These are phyloP conservation scores for Phalera bucephala DNA, from an alignment of 2,888 invertebrate species.

Conservation along the genomic window DNA sequence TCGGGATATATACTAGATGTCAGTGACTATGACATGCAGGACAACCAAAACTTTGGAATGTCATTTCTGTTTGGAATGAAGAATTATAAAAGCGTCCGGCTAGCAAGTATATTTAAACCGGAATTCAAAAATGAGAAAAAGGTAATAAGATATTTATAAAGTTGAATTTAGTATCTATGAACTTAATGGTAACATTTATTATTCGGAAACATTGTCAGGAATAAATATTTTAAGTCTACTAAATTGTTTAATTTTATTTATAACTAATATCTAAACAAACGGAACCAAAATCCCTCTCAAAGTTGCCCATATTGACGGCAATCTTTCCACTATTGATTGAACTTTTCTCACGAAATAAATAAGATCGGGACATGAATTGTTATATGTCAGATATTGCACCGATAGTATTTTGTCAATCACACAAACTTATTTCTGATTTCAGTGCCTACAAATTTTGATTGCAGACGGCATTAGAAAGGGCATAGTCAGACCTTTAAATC, in stretches of 20 bases:
- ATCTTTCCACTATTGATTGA: too few species aligned
- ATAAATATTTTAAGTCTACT: too few species aligned
- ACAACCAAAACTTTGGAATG: constrained; percentile 10
- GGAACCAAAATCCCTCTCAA: too few species aligned
- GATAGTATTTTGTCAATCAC: too few species aligned
- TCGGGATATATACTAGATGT: constrained; percentile 6
- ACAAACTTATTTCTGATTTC: constrained; percentile 24
- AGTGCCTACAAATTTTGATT: constrained; percentile 77
- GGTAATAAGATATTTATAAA: neutral
- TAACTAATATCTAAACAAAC: too few species aligned
- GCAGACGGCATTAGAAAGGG: constrained; percentile 85
- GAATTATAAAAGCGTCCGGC: neutral
- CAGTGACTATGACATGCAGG: constrained; percentile 4
- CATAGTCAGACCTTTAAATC: constrained; percentile 85
- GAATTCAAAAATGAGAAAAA: neutral
- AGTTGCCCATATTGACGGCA: too few species aligned
- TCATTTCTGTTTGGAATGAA: neutral
- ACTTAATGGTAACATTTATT: too few species aligned
- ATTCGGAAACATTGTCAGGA: too few species aligned
- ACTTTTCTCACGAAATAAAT: too few species aligned
- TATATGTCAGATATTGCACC: too few species aligned
- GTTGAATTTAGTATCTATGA: neutral
- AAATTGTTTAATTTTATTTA: too few species aligned
- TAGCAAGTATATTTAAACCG: neutral
- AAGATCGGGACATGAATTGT: too few species aligned